These are phyloP conservation scores for Hecatera dysodea DNA, from an alignment of 2,888 invertebrate genomes.

Conservation along the genomic window DNA sequence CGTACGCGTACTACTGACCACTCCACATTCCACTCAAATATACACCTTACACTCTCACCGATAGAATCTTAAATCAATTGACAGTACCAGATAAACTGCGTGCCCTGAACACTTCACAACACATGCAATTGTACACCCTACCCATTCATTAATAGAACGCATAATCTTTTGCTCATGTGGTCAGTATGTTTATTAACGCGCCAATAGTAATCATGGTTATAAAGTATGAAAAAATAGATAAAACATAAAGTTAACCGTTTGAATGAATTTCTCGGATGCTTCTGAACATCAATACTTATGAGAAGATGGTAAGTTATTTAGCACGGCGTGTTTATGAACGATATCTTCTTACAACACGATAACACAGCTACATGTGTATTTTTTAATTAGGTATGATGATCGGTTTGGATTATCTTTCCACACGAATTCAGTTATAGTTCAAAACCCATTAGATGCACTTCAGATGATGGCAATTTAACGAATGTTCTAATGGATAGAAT, in stretches of 20 bases:
- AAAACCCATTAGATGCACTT: conserved; percentile 14
- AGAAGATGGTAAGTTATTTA: conserved; percentile 45
- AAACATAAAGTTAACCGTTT: conserved; percentile 62
- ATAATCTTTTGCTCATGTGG: conserved; percentile 40
- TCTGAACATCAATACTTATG: conserved; percentile 44
- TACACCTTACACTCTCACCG: conserved; percentile 24
- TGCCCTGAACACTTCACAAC: conserved; percentile 38
- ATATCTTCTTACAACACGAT: conserved; percentile 27
- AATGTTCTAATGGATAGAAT: not conserved
- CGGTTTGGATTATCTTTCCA: conserved; percentile 31
- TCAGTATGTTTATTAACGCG: conserved; percentile 53
- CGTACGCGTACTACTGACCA: conserved; percentile 80
- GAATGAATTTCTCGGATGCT: conserved; percentile 54
- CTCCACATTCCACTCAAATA: conserved; percentile 42
- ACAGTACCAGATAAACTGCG: conserved; percentile 29
- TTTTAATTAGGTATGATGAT: conserved; percentile 35
- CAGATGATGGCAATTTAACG: conserved; percentile 3
- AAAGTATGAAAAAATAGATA: conserved; percentile 71
- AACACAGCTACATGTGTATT: conserved; percentile 15
- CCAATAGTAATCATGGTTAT: conserved; percentile 56
- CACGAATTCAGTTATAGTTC: conserved; percentile 5
- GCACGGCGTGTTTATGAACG: conserved; percentile 36
- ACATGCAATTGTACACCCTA: conserved; percentile 46
- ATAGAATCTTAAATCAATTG: conserved; percentile 43
- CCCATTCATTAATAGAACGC: conserved; percentile 22